phyloP scores from a whole-genome alignment of 2,797 vertebrate species.

The Aldrovandia affinis region DNA sequence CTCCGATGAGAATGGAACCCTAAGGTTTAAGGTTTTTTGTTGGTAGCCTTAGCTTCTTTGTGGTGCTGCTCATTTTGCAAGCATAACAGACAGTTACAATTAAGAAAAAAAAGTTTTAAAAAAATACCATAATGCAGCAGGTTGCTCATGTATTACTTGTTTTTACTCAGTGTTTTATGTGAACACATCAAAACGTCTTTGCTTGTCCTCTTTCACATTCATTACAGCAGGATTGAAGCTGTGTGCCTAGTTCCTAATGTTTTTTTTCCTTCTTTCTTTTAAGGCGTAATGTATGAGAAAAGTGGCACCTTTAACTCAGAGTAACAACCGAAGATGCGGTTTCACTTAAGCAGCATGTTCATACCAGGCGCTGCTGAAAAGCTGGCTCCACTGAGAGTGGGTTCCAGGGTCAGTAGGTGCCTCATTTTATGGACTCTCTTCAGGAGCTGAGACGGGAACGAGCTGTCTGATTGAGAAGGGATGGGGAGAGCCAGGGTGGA shows the following conservation, averaged over 20 bases:
- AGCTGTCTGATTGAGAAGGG: too few relatives aligned
- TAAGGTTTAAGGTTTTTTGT: neutral
- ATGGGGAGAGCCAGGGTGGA: too few relatives aligned
- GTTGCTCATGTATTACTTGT: neutral
- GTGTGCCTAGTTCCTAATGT: neutral
- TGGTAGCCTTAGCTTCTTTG: neutral
- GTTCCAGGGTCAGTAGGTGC: neutral
- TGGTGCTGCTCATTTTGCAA: neutral
- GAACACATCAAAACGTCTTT: neutral
- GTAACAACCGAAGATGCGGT: neutral
- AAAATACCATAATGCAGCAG: constrained; percentile 2
- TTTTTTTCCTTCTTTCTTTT: neutral
- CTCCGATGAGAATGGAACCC: constrained; percentile 5
- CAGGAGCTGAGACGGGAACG: too few relatives aligned
- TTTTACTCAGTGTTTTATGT: neutral
- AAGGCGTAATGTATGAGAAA: neutral
- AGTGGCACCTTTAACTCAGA: neutral
- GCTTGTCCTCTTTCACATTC: neutral
- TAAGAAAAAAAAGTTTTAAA: neutral
- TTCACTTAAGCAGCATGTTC: neutral
- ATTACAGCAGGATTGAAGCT: neutral
- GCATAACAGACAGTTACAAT: neutral
- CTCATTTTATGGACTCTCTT: too few relatives aligned
- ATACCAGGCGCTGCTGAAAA: neutral
- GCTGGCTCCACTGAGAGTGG: neutral